A percentile compares a stretch with the other conserved stretches of the same genome.
These are phyloP conservation scores for Sebastiscus albofasciatus DNA, from an alignment of 2,797 vertebrate genomes.

Conservation along the genomic window DNA sequence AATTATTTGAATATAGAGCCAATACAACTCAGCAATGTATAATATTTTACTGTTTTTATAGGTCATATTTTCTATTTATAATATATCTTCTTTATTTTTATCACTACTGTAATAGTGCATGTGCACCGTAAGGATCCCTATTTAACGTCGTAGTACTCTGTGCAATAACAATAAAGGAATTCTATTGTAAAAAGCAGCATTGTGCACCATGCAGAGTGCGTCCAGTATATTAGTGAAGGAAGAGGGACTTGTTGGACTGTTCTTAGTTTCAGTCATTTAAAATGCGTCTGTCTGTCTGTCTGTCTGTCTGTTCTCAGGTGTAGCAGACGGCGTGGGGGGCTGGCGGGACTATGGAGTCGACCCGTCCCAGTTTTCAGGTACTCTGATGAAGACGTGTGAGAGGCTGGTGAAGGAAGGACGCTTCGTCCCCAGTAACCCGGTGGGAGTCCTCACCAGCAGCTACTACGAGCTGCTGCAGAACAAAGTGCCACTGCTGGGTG, in stretches of 20 bases:
- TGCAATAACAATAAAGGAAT: no score
- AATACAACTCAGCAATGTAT: no score
- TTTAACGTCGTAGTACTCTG: no score
- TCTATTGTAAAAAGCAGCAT: not conserved
- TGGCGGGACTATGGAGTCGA: slow-evolving; percentile 99
- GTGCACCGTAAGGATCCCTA: no score
- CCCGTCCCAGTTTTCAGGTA: slow-evolving; percentile 97
- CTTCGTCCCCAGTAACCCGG: slow-evolving; percentile 93
- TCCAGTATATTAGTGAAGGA: not conserved
- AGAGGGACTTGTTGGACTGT: not conserved
- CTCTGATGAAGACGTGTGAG: slow-evolving; percentile 97
- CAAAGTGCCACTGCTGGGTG: slow-evolving; percentile 97
- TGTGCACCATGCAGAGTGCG: not conserved
- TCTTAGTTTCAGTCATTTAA: not conserved
- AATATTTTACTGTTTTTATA: no score
- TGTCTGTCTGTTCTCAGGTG: slow-evolving; percentile 79
- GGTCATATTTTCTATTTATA: no score
- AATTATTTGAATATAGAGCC: no score
- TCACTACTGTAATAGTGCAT: no score
- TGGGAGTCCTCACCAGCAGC: slow-evolving; percentile 94
- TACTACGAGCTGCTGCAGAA: slow-evolving; percentile 99
- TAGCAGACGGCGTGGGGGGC: slow-evolving; percentile 97
- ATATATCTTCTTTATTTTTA: no score
- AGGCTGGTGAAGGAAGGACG: slow-evolving; percentile 96
- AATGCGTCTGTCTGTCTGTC: no score